Conservation (phyloP, 2,113 vertebrate species). For the Tapirus terrestris region DNA sequence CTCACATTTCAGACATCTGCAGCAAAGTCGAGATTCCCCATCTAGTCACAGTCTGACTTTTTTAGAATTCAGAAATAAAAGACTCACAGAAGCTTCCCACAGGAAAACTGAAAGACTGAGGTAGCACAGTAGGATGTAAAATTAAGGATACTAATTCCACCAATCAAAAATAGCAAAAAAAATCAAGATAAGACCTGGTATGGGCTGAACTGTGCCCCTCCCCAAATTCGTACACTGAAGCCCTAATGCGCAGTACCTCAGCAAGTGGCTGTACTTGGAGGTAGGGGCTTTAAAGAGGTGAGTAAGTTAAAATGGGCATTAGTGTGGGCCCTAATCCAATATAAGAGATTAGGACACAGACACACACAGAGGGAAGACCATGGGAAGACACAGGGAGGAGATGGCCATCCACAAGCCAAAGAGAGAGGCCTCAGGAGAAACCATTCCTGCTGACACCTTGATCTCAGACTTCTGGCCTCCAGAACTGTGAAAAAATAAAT, state of each 20-base stretch:
- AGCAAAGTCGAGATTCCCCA: background rate
- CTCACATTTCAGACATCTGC: fast-evolving
- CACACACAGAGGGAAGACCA: fast-evolving
- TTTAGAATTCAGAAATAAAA: too few species aligned
- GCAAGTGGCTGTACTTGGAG: background rate
- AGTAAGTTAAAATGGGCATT: background rate
- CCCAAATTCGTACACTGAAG: background rate
- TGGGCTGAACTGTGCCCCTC: background rate
- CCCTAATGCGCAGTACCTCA: too few species aligned
- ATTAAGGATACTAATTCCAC: background rate
- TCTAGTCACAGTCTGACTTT: too few species aligned
- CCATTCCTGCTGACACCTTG: background rate
- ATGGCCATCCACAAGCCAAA: fast-evolving
- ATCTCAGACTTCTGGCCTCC: background rate
- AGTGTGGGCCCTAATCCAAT: background rate
- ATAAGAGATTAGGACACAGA: background rate
- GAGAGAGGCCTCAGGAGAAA: background rate
- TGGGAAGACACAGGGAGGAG: fast-evolving
- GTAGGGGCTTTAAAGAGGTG: background rate
- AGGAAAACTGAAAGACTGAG: background rate
- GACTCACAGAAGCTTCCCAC: background rate
- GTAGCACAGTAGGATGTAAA: fast-evolving
- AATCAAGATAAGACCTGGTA: background rate
- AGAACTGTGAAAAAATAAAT: background rate
- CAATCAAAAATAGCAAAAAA: background rate